These are phyloP conservation scores for Acrocephalus scirpaceus DNA, from an alignment of 2,797 vertebrate genomes.

Conservation along the genomic window DNA sequence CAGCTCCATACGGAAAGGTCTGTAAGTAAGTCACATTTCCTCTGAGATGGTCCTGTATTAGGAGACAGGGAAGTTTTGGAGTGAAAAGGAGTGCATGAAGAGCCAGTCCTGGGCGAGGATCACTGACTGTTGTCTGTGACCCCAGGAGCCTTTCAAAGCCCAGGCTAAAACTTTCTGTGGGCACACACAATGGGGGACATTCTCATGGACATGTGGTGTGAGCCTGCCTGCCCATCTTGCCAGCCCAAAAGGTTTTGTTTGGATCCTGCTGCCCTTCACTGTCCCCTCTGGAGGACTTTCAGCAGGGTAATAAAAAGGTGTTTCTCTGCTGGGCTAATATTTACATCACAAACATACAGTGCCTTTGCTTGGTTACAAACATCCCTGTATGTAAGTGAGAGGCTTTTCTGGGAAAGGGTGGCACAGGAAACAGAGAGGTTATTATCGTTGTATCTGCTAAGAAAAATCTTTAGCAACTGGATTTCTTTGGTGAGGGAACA, in stretches of 20 bases:
- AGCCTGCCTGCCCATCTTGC: not conserved
- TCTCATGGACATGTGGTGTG: accelerated
- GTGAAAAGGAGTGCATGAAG: not conserved
- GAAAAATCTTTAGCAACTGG: not conserved
- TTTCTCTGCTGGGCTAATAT: conserved; percentile 54
- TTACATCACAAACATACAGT: conserved; percentile 49
- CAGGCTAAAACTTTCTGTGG: not conserved
- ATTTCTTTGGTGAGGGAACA: accelerated
- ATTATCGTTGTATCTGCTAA: not conserved
- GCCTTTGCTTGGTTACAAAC: conserved; percentile 53
- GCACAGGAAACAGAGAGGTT: not conserved
- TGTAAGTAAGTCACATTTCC: not conserved
- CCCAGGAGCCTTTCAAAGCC: not conserved
- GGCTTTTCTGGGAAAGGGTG: conserved; percentile 11
- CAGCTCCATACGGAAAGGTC: not conserved
- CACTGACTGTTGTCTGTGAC: not conserved
- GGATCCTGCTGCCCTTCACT: not conserved
- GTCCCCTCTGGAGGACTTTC: not conserved
- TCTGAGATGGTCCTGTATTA: not conserved
- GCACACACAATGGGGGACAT: accelerated
- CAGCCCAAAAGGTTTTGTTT: not conserved
- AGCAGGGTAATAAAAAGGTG: not conserved
- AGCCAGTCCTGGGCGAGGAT: not conserved
- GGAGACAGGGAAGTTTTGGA: not conserved
- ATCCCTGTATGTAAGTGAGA: not conserved